phyloP scores from a whole-genome alignment of 2,113 vertebrate genomes.

The Ranitomeya variabilis region DNA sequence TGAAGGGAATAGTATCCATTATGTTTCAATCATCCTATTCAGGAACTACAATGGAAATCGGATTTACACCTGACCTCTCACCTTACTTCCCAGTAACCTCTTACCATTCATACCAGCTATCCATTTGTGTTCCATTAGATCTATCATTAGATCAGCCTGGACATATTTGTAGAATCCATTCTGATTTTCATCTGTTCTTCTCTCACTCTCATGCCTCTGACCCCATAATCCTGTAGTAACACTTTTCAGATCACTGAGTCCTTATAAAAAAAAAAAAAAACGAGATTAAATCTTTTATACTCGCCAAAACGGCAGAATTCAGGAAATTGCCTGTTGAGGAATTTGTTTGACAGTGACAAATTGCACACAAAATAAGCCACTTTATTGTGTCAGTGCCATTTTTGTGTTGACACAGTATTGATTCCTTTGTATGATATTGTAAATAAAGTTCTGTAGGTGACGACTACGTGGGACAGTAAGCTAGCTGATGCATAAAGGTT shows the following conservation, averaged over 20 bases:
- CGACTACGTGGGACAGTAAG: neutral
- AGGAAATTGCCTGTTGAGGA: constrained; percentile 35
- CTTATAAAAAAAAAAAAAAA: constrained; percentile 15
- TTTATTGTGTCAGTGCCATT: constrained; percentile 16
- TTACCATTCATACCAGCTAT: constrained; percentile 12
- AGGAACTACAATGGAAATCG: constrained; percentile 41
- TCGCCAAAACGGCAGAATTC: constrained; percentile 11
- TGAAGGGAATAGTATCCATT: constrained; percentile 49
- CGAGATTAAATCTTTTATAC: constrained; percentile 13
- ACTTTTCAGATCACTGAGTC: constrained; percentile 18
- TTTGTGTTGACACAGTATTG: neutral
- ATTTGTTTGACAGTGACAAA: constrained; percentile 46
- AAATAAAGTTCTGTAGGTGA: neutral
- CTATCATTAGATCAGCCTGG: constrained; percentile 2
- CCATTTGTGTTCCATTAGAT: constrained; percentile 31
- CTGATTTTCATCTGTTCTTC: constrained; percentile 26
- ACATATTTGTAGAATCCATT: constrained; percentile 35
- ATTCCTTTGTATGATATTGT: neutral
- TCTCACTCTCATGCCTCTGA: constrained; percentile 19
- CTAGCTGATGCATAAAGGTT: neutral
- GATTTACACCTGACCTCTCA: constrained; percentile 48
- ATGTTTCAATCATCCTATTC: constrained; percentile 52
- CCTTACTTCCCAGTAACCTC: constrained; percentile 28
- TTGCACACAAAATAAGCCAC: constrained; percentile 26
- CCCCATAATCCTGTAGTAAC: constrained; percentile 6